Conservation (phyloP, 2,113 vertebrate species). For the Amblyopsis rosae region DNA sequence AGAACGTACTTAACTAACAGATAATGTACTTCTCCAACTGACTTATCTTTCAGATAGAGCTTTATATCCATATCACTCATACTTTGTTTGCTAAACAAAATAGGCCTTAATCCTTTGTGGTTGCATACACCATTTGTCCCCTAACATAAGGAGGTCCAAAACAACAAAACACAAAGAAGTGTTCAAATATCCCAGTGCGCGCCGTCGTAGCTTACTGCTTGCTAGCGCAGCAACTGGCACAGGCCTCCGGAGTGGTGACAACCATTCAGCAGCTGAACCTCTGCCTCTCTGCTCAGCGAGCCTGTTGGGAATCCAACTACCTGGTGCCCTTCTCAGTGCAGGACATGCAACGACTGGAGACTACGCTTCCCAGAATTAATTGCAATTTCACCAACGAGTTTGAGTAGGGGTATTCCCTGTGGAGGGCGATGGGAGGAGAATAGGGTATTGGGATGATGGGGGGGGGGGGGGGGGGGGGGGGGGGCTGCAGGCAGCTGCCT, state of each 20-base stretch:
- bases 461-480: too few species aligned
- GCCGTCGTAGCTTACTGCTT: neutral
- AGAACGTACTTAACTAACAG: neutral
- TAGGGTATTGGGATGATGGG: too few species aligned
- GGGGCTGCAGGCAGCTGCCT: slow-evolving; percentile 49
- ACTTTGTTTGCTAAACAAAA: too few species aligned
- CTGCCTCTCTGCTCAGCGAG: slow-evolving; percentile 8
- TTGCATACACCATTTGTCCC: too few species aligned
- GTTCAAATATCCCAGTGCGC: slow-evolving; percentile 3
- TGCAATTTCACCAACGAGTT: slow-evolving; percentile 47
- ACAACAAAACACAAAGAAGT: too few species aligned
- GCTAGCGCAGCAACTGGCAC: slow-evolving; percentile 7
- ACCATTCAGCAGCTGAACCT: slow-evolving; percentile 18
- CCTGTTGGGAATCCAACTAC: slow-evolving; percentile 28
- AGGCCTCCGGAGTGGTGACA: slow-evolving; percentile 23
- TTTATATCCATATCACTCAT: too few species aligned
- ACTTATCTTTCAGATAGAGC: too few species aligned
- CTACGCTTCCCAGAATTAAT: slow-evolving; percentile 53
- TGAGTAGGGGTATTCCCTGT: slow-evolving; percentile 41
- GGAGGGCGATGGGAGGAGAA: slow-evolving; percentile 29
- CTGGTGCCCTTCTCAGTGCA: slow-evolving; percentile 27
- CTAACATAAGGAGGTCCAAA: too few species aligned
- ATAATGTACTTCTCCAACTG: too few species aligned
- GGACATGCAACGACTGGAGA: slow-evolving; percentile 23
- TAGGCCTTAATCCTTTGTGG: too few species aligned